phyloP scores from a whole-genome alignment of 2,888 invertebrate genomes.

The Sesamia inferens region DNA sequence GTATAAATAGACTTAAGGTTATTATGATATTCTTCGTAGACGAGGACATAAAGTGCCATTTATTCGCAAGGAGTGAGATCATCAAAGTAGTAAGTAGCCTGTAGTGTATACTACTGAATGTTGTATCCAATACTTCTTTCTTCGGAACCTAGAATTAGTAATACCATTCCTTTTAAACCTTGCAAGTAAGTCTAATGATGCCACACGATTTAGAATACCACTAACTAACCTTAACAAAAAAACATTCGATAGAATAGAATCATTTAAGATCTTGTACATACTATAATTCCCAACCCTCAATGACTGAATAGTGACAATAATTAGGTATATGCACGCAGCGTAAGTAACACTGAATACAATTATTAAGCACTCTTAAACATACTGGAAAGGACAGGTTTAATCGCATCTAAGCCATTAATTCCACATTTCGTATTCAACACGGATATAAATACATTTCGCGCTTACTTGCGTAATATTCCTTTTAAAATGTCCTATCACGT shows the following conservation, averaged over 20 bases:
- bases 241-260: conserved; percentile 30
- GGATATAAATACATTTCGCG: conserved; percentile 72
- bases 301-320: conserved; percentile 14
- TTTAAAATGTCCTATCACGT: conserved; percentile 84
- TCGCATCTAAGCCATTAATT: conserved; percentile 58
- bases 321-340: conserved; percentile 21
- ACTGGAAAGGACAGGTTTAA: conserved; percentile 46
- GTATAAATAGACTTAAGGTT: conserved; percentile 16
- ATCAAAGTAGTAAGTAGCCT: not conserved
- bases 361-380: conserved; percentile 39
- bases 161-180: conserved; percentile 19
- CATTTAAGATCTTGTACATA: conserved; percentile 19
- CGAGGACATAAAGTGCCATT: not conserved
- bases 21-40: conserved; percentile 20
- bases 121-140: not conserved
- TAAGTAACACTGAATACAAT: conserved; percentile 25
- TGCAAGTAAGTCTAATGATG: not conserved
- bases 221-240: conserved; percentile 22
- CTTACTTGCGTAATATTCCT: conserved; percentile 75
- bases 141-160: conserved; percentile 4
- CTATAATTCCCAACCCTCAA: conserved; percentile 4
- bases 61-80: conserved; percentile 5
- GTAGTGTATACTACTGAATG: not conserved
- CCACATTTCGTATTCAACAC: conserved; percentile 61
- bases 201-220: conserved; percentile 6